Conservation (phyloP, 2,113 vertebrate species). For the Abramis brama region DNA sequence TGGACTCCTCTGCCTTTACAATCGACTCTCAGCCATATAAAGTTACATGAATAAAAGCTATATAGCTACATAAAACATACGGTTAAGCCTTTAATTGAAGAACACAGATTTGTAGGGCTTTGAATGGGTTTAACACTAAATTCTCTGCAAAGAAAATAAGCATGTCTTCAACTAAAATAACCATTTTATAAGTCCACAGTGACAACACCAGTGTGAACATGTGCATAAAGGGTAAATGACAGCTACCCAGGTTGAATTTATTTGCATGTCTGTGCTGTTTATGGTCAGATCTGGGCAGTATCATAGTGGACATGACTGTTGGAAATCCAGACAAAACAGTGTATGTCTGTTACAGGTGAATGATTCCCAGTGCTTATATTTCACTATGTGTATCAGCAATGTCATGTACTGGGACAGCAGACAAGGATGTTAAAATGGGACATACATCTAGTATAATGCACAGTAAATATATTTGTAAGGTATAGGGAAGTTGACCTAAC, state of each 20-base stretch:
- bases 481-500: background rate
- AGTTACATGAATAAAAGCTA: background rate
- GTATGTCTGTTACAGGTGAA: background rate
- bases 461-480: background rate
- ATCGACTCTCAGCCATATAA: background rate
- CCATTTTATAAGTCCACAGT: background rate
- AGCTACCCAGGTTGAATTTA: background rate
- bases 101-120: background rate
- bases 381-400: background rate
- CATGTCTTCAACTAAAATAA: background rate
- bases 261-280: background rate
- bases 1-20: background rate
- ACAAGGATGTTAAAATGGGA: background rate
- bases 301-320: background rate
- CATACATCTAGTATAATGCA: background rate
- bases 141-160: background rate
- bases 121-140: background rate
- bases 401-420: background rate
- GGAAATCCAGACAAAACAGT: background rate
- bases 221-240: background rate
- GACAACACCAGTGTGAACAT: background rate
- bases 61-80: background rate
- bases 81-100: conserved; percentile 15
- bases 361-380: background rate
- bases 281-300: background rate